Base-by-base conservation (phyloP, 2,888 invertebrate species). In the Tipula confusa region DNA sequence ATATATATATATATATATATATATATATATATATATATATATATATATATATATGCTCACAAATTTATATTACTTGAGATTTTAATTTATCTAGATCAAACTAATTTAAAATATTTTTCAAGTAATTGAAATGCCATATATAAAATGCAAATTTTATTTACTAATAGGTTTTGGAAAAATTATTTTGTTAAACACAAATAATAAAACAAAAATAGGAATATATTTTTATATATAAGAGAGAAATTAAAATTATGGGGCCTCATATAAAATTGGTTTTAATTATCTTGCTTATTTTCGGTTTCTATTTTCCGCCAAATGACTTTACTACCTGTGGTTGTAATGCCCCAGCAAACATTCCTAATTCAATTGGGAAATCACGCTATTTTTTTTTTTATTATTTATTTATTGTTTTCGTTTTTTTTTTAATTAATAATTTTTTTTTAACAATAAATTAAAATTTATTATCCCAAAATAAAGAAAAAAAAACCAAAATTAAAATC, bases 261-360 rank as follows among this genome's bases (percentile, higher is more conserved):
- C 64, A 24, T 64, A 64, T 9, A 43, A 43, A 43, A 43, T 43
- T 43, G 43, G 15, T 3, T 43, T 43, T 43, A 64, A 64, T 64
- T 64, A 64, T 64, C 64, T 64, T 64, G 64, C 64, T 64, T 64
- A 24, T 64, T 2, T 24, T 64, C 64, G 24, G 64, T 64, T 24
- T 64, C 64, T 64, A 64, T 24, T 64, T 64, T 64, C 64, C 24
- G 24, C 64, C 64, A 64, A 24, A 64, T 29, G 29, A 29, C 29
- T 28, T 81, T 84, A 86, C 88, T 89, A 89, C 89, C 89, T 89
- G 89, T 84, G 92, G 91, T 91, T 92, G 92, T 90, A 93, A 92
- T 90, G 93, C 92, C 91, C 93, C 93, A 92, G 94, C 92, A 92
- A 94, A 93, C 91, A 94, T 92, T 91, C 93, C 93, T 92, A 94